Conservation (phyloP, 2,113 vertebrate species). For the Leptobrachium ailaonicum region DNA sequence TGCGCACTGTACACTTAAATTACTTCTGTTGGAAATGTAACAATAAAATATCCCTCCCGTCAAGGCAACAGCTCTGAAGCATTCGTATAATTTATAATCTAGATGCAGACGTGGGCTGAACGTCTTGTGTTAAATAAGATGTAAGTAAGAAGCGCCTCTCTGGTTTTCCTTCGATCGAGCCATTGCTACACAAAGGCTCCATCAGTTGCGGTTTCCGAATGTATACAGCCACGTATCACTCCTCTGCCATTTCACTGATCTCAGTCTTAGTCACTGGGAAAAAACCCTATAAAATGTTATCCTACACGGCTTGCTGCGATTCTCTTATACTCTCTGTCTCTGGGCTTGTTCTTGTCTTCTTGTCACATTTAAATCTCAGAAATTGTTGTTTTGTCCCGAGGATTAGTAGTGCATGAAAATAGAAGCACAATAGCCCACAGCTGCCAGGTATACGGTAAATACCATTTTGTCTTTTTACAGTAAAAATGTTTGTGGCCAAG, state of each 20-base stretch:
- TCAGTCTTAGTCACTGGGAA: conserved; percentile 66
- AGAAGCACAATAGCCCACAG: background rate
- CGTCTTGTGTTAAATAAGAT: conserved; percentile 30
- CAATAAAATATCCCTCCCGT: no score
- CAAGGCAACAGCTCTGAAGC: no score
- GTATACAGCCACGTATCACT: conserved; percentile 29
- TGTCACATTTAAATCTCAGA: conserved; percentile 42
- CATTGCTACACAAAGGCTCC: conserved; percentile 45
- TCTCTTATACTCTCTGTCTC: background rate
- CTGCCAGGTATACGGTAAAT: conserved; percentile 28
- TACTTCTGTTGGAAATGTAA: no score
- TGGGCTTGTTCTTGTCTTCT: conserved; percentile 14
- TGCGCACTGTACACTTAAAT: no score
- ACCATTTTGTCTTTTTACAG: conserved; percentile 17
- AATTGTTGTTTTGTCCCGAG: conserved; percentile 16
- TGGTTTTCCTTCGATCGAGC: conserved; percentile 37
- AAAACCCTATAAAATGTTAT: conserved; percentile 41
- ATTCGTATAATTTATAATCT: background rate
- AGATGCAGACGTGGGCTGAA: conserved; percentile 19
- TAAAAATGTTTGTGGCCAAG: conserved; percentile 20
- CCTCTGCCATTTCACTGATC: conserved; percentile 62
- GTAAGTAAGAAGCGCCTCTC: conserved; percentile 22
- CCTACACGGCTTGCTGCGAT: background rate
- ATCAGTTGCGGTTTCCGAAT: conserved; percentile 51
- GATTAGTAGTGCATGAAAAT: background rate